Evolutionary conservation across 2,797 vertebrate species (phyloP).

Genomic region (Brachymystax lenok): DNA sequence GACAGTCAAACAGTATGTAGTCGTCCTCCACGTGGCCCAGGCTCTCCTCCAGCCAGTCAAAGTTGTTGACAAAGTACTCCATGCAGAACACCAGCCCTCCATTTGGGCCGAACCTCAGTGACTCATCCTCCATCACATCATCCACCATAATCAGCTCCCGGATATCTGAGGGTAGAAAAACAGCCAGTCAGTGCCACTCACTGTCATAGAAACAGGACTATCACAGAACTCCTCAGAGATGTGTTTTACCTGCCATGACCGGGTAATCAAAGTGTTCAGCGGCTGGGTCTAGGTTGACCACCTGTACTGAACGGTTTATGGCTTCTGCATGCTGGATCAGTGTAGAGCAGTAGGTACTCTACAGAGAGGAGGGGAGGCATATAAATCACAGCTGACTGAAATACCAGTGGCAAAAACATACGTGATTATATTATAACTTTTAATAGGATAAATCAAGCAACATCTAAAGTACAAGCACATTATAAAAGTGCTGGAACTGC

Average conservation of each 20-base stretch:
- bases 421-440: not conserved
- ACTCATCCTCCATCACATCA: slow-evolving; percentile 94
- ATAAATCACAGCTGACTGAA: not conserved
- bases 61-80: slow-evolving; percentile 96
- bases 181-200: not conserved
- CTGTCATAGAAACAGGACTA: not conserved
- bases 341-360: slow-evolving; percentile 97
- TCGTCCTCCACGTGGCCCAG: slow-evolving; percentile 94
- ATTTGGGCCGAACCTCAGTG: slow-evolving; percentile 90
- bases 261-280: slow-evolving; percentile 91
- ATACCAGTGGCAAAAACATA: not conserved
- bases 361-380: slow-evolving; percentile 6
- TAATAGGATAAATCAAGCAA: not conserved
- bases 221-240: not conserved
- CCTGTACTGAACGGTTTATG: slow-evolving; percentile 88
- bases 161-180: slow-evolving; percentile 78
- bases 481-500: not conserved
- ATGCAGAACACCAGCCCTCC: slow-evolving; percentile 97
- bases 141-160: slow-evolving; percentile 95
- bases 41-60: slow-evolving; percentile 91
- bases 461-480: not conserved
- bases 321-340: slow-evolving; percentile 87
- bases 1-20: slow-evolving; percentile 95
- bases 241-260: slow-evolving; percentile 87
- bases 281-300: slow-evolving; percentile 95